phyloP scores from a whole-genome alignment of 1,140 invertebrate genomes.

The Danaus plexippus region DNA sequence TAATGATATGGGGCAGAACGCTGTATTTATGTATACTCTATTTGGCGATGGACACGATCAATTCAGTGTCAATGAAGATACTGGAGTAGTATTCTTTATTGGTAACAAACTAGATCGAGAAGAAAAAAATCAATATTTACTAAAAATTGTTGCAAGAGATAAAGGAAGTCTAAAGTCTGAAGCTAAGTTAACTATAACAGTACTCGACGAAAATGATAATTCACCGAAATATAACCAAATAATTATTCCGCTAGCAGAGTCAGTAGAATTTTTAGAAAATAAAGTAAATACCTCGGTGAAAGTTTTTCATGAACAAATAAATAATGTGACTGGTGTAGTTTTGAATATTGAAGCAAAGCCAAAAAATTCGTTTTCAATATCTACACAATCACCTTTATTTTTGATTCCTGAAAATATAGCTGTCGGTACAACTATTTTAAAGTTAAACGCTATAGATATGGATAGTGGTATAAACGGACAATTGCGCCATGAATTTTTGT shows the following conservation, averaged over 20 bases:
- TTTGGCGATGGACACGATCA: constrained; percentile 82
- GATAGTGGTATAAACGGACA: constrained; percentile 84
- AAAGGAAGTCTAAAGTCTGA: constrained; percentile 81
- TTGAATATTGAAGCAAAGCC: constrained; percentile 53
- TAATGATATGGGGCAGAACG: constrained; percentile 84
- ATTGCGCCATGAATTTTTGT: constrained; percentile 82
- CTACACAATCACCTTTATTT: constrained; percentile 72
- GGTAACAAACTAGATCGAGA: constrained; percentile 81
- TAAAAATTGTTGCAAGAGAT: constrained; percentile 83
- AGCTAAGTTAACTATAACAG: constrained; percentile 77
- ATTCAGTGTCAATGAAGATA: constrained; percentile 82
- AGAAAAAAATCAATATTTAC: constrained; percentile 76
- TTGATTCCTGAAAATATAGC: constrained; percentile 84
- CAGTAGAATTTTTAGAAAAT: constrained; percentile 75
- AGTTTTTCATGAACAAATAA: constrained; percentile 61
- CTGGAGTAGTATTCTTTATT: constrained; percentile 76
- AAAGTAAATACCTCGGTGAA: constrained; percentile 65
- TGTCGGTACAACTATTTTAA: constrained; percentile 82
- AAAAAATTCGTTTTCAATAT: constrained; percentile 71
- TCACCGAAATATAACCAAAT: constrained; percentile 79
- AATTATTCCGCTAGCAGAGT: constrained; percentile 76
- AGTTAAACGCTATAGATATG: constrained; percentile 85
- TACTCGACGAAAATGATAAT: constrained; percentile 91
- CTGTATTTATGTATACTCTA: constrained; percentile 81
- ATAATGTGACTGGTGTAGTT: constrained; percentile 38